Base-by-base conservation (phyloP, 2,797 vertebrate genomes). In the Miichthys miiuy region DNA sequence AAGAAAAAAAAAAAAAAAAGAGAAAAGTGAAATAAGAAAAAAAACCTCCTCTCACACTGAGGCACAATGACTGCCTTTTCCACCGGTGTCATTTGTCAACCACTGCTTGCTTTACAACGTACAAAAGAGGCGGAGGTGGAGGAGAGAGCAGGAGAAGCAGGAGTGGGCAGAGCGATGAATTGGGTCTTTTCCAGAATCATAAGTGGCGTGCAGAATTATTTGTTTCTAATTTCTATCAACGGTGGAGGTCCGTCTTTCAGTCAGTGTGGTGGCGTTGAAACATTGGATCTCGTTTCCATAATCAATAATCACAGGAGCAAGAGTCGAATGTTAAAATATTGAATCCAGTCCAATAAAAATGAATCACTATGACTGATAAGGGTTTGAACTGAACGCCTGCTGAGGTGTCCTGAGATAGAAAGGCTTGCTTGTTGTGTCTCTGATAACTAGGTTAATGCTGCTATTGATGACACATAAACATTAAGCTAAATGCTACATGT, bases 51-150 rank as follows among this genome's bases (percentile, higher is more conserved):
- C 90, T 92, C 83, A 91, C 86, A 89, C 83, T 75, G 87, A 82
- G 82, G 89, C 87, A 94, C 92, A 94, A 94, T 93, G 91, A 90
- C 81, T 93, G 91, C 88, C 91, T 92, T 93, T 94, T 94, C 91
- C 89, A 91, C 88, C 61, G 76, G 91, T 92, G 93, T 95, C 94
- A 94, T 92, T 95, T 93, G 90, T 94, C 92, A 92, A 90, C 87
- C 85, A 83, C 84, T 92, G 94, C 94, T 95, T 95, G 91, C 92
- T 94, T 92, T 95, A 65, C 79, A 65, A 78, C 78, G 71, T 82
- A 94, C 88, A 93, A 92, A 89, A 62, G 87, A 85, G 65, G 34
- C 52, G 65, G 81, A 83, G 81, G 80, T 68, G 56, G 65, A n/a
- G 21, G 75, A 79, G 81, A 67, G 69, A 70, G 46, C 34, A 21